phyloP scores from a whole-genome alignment of 2,113 vertebrate genomes.

The Cyanoderma ruficeps region DNA sequence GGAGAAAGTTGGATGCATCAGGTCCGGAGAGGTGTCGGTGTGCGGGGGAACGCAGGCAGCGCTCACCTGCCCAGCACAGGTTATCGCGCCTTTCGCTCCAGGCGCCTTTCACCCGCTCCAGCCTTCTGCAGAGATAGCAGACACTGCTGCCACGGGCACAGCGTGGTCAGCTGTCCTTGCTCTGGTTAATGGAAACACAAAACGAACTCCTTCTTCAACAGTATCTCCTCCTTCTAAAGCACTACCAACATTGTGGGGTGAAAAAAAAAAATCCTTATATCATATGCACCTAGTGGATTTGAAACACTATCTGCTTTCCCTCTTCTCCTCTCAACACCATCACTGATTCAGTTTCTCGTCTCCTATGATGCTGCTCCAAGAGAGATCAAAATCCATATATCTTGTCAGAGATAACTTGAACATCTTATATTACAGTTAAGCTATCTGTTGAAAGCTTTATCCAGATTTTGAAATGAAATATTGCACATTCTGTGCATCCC shows the following conservation, averaged over 20 bases:
- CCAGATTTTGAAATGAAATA: background rate
- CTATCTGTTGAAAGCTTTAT: background rate
- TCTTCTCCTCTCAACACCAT: background rate
- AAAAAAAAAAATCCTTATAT: background rate
- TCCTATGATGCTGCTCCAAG: background rate
- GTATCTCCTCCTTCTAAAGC: background rate
- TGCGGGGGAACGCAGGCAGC: background rate
- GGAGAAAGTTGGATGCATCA: background rate
- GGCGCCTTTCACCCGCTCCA: background rate
- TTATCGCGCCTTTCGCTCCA: background rate
- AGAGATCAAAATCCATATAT: background rate
- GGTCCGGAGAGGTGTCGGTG: background rate
- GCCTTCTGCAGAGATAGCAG: background rate
- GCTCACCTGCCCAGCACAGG: background rate
- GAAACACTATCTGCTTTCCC: background rate
- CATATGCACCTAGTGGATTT: background rate
- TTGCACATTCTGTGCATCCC: background rate
- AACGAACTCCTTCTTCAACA: background rate
- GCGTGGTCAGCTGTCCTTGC: background rate
- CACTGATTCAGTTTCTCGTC: background rate
- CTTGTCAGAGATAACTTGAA: background rate
- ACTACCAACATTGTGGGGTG: background rate
- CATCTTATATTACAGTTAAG: background rate
- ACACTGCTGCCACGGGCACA: background rate
- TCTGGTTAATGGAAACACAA: background rate